phyloP scores from a whole-genome alignment of 2,888 invertebrate species.

The Criorhina ranunculi region DNA sequence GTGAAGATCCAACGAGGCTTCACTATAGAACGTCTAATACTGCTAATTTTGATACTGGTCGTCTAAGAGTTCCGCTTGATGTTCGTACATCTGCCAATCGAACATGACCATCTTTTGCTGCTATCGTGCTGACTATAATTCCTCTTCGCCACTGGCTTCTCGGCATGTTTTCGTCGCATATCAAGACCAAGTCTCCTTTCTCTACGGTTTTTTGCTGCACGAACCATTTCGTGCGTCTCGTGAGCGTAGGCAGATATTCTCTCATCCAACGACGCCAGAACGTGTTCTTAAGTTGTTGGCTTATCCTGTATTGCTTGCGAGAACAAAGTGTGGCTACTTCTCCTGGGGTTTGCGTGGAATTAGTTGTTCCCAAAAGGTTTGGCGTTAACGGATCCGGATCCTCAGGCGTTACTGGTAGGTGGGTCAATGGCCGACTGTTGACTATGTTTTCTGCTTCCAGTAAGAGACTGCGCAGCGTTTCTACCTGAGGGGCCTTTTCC shows the following conservation, averaged over 20 bases:
- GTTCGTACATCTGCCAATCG: constrained; percentile 75
- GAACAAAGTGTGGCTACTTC: too few species aligned
- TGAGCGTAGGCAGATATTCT: not conserved
- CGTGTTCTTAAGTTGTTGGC: too few species aligned
- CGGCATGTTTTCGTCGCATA: constrained; percentile 63
- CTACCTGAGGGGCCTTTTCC: not conserved
- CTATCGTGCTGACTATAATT: not conserved
- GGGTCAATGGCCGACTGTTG: constrained; percentile 38
- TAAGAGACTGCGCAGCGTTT: constrained; percentile 22
- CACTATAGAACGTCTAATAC: too few species aligned
- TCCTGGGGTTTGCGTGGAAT: too few species aligned
- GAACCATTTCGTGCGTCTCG: constrained; percentile 43
- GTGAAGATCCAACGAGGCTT: too few species aligned
- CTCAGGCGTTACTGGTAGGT: constrained; percentile 15
- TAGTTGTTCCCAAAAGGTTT: constrained; percentile 10
- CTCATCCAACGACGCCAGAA: too few species aligned
- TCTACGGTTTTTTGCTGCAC: not conserved
- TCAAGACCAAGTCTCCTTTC: not conserved
- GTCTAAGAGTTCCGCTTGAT: constrained; percentile 60
- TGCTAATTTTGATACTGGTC: constrained; percentile 29
- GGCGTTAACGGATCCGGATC: not conserved
- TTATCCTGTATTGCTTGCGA: too few species aligned
- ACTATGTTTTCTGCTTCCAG: constrained; percentile 45
- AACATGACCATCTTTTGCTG: constrained; percentile 74
- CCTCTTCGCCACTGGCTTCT: constrained; percentile 68